Percentiles rank a stretch among this genome's conserved stretches.
phyloP scores from a whole-genome alignment of 2,113 vertebrate species.

The Cryptotis parvus region DNA sequence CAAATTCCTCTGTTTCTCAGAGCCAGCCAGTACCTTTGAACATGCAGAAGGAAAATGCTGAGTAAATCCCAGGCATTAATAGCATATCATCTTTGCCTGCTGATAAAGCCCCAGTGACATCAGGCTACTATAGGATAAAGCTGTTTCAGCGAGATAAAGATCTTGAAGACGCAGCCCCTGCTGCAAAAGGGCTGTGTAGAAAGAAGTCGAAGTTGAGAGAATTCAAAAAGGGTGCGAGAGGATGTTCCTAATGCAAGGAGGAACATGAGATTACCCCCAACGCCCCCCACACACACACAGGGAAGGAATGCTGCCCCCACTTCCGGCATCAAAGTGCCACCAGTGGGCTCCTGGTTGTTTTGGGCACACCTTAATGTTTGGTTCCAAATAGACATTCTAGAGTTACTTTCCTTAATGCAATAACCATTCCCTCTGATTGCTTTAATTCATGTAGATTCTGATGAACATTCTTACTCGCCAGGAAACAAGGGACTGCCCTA shows the following conservation, averaged over 20 bases:
- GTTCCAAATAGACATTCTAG: background rate
- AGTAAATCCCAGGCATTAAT: conserved; percentile 59
- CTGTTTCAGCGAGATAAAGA: conserved; percentile 54
- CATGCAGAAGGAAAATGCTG: background rate
- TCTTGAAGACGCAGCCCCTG: conserved; percentile 66
- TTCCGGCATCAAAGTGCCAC: background rate
- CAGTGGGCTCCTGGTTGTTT: background rate
- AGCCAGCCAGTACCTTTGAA: conserved; percentile 4
- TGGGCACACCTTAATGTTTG: background rate
- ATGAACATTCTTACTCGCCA: background rate
- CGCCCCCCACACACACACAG: too few species aligned
- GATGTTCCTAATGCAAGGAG: conserved; percentile 13
- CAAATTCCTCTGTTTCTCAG: conserved; percentile 31
- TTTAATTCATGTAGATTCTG: background rate
- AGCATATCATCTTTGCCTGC: conserved; percentile 20
- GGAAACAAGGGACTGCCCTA: background rate
- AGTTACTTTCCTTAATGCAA: background rate
- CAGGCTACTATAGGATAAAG: conserved; percentile 38
- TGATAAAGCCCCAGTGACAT: conserved; percentile 19
- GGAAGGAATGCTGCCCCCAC: background rate
- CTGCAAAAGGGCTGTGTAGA: conserved; percentile 40
- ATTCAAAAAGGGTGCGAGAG: conserved; percentile 32
- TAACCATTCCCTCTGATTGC: background rate
- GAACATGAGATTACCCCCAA: background rate
- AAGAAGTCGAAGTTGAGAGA: conserved; percentile 38